Base-by-base conservation (phyloP, 2,888 invertebrate species). In the Troilus luridus region DNA sequence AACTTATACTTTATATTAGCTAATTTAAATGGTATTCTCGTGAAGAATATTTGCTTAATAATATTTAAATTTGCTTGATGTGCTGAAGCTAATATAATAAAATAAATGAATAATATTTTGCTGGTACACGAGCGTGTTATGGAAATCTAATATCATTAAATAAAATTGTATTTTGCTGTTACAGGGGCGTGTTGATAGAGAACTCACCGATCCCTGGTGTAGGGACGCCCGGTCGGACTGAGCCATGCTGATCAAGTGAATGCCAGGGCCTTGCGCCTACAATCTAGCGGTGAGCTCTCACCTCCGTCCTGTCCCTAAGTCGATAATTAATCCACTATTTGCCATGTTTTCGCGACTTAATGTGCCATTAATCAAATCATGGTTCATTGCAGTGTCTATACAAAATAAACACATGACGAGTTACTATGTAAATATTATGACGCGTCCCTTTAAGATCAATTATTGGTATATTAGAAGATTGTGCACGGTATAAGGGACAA, bases 121-220 rank as follows among this genome's bases (percentile, higher is more conserved):
- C 41, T 41, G 5, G 41, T 41, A 41, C 41, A 41, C 41, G 41
- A 5, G 41, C 41, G 41, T 41, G 41, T 41, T 41, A 41, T 64
- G 64, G n/a, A 64, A 10, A n/a, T n/a, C 9, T 64, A 64, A 64
- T 9, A 10, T 64, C n/a, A 67, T 24, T 14, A 67, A 67, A 24
- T n/a, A 12, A 67, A 24, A 67, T 67, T n/a, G 19, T 62, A 62
- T 62, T 62, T 67, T n/a, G 5, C 17, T 7, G 41, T 27, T 77
- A 77, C 17, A 12, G 9, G 17, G 27, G 19, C 41, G 72, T 41
- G 72, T 27, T 27, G 14, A 17, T 77, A 19, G 27, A 41, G 27
- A 77, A 77, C 85, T 85, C 85, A 85, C 85, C 85, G 85, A 85
- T 21, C n/a, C 85, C 56, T 58, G 85, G 0, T 85, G 56, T 0